Evolutionary conservation across 35 echinoderm and acorn worm genomes (phyloP).

Genomic region (Patiria miniata): DNA sequence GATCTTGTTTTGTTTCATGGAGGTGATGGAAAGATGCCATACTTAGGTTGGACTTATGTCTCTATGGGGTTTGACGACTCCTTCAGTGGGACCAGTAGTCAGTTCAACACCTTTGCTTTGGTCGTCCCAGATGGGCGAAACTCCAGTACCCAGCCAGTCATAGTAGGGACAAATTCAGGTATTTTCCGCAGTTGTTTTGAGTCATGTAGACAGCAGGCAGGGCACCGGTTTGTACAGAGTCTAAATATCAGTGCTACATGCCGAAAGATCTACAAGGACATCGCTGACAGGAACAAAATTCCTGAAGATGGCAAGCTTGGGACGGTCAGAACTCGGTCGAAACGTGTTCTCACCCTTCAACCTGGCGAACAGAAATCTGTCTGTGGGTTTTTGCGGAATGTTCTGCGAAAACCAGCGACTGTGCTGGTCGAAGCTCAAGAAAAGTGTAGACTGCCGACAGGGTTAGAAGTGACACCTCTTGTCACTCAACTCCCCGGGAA

Average conservation of each 20-base stretch:
- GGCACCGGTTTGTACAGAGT: constrained; percentile 33
- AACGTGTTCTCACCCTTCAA: background rate
- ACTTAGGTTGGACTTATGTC: constrained; percentile 58
- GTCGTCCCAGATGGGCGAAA: constrained; percentile 60
- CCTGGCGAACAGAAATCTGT: background rate
- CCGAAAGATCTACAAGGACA: constrained; percentile 32
- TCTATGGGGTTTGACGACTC: background rate
- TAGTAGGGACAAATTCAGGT: constrained; percentile 68
- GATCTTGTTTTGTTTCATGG: constrained; percentile 73
- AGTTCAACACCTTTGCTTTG: constrained; percentile 46
- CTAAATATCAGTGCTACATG: constrained; percentile 41
- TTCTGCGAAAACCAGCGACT: background rate
- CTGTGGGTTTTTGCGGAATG: background rate
- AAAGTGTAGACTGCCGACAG: constrained; percentile 8
- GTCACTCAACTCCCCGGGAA: constrained; percentile 36
- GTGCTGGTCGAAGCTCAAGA: constrained; percentile 18
- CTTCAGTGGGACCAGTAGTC: constrained; percentile 36
- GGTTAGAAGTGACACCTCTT: constrained; percentile 38
- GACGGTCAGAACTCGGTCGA: constrained; percentile 24
- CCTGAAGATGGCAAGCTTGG: constrained; percentile 37
- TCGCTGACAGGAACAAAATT: constrained; percentile 26
- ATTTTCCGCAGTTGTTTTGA: constrained; percentile 48
- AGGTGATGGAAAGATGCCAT: constrained; percentile 65
- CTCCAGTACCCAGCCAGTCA: constrained; percentile 4
- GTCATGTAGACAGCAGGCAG: constrained; percentile 38